Evolutionary conservation across 2,797 vertebrate species (phyloP).

Genomic region (Picus viridis): DNA sequence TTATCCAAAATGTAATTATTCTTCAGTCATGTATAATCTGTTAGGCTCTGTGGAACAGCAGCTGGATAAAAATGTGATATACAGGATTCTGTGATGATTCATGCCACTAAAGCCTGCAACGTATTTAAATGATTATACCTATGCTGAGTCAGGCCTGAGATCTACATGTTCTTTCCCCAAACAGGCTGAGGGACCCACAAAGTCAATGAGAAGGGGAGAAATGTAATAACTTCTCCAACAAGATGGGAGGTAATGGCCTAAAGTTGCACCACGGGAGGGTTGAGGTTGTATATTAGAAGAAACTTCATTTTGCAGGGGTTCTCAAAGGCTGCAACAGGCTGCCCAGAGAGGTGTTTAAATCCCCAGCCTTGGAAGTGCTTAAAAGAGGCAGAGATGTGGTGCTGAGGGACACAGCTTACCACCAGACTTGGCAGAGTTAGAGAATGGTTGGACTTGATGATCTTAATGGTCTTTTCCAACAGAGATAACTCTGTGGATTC

Average conservation of each 20-base stretch:
- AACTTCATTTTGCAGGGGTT: too few species aligned
- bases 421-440: too few species aligned
- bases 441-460: too few species aligned
- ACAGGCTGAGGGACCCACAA: background rate
- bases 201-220: background rate
- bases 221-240: background rate
- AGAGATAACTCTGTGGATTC: too few species aligned
- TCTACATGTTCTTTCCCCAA: background rate
- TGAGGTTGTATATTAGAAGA: too few species aligned
- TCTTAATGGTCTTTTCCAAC: too few species aligned
- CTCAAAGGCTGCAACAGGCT: too few species aligned
- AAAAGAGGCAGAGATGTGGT: too few species aligned
- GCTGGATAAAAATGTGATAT: background rate
- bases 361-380: too few species aligned
- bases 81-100: background rate
- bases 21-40: background rate
- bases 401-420: too few species aligned
- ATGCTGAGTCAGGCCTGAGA: background rate
- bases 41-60: background rate
- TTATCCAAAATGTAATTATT: background rate
- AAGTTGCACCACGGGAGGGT: background rate
- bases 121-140: background rate
- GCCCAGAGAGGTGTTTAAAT: too few species aligned
- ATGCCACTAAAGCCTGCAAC: background rate
- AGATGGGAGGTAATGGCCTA: rapidly evolving